Evolutionary conservation across 2,797 vertebrate species (phyloP).

Genomic region (Potorous gilbertii): DNA sequence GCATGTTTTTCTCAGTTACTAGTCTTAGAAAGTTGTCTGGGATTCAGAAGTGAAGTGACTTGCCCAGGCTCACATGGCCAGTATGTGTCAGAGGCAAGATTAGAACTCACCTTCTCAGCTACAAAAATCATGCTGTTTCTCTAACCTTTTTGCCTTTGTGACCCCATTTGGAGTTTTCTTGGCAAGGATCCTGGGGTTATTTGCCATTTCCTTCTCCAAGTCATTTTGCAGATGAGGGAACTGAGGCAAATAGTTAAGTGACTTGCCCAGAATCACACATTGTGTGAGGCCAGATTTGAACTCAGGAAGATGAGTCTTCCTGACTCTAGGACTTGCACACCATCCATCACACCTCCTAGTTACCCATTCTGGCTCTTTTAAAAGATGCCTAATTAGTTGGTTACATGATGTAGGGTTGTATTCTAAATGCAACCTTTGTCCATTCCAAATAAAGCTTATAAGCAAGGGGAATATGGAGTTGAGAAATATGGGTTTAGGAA

Average conservation of each 20-base stretch:
- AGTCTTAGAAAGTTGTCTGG: background rate
- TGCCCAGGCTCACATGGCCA: background rate
- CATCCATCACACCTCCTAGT: background rate
- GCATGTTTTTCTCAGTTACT: background rate
- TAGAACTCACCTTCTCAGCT: background rate
- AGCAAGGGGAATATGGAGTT: fast-evolving
- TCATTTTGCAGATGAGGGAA: background rate
- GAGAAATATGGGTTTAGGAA: background rate
- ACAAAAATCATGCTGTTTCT: background rate
- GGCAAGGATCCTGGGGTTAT: background rate
- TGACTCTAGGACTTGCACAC: background rate
- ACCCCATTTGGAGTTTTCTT: background rate
- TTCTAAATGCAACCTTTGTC: background rate
- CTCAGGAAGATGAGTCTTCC: background rate
- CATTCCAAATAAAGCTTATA: background rate
- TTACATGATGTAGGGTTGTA: background rate
- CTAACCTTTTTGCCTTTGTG: background rate
- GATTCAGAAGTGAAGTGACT: background rate
- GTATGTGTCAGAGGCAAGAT: background rate
- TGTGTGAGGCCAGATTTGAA: background rate
- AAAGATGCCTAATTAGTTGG: constrained; percentile 23
- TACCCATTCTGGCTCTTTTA: background rate
- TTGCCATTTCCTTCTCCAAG: background rate
- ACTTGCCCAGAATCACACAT: background rate
- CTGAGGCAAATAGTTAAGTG: background rate